Percentiles rank a stretch among this genome's conserved stretches.
phyloP scores from a whole-genome alignment of 2,113 vertebrate genomes.

The Scomber colias region DNA sequence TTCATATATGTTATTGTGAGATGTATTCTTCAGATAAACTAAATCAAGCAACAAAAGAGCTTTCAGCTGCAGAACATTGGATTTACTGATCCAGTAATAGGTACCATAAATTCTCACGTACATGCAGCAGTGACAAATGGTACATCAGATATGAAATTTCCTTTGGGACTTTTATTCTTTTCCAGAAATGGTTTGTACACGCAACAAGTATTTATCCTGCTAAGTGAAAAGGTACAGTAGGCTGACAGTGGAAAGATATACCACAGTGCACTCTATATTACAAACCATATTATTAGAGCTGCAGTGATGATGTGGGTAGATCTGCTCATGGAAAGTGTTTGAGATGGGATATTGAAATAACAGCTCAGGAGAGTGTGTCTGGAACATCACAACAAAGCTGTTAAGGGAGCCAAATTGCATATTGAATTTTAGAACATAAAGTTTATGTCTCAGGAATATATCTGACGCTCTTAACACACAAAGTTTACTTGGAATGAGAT shows the following conservation, averaged over 20 bases:
- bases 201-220: constrained; percentile 74
- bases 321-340: constrained; percentile 48
- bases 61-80: constrained; percentile 78
- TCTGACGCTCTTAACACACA: constrained; percentile 7
- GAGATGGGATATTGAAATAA: constrained; percentile 50
- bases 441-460: constrained; percentile 28
- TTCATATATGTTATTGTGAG: constrained; percentile 74
- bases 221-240: constrained; percentile 71
- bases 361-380: constrained; percentile 25
- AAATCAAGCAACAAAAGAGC: constrained; percentile 80
- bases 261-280: constrained; percentile 55
- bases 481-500: not conserved
- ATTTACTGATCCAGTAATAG: constrained; percentile 82
- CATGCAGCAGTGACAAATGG: constrained; percentile 77
- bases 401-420: constrained; percentile 33
- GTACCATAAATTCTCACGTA: constrained; percentile 82
- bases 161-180: constrained; percentile 74
- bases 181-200: constrained; percentile 72
- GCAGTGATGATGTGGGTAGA: constrained; percentile 34
- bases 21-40: constrained; percentile 79
- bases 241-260: constrained; percentile 55
- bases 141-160: constrained; percentile 81
- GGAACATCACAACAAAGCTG: constrained; percentile 40
- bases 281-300: constrained; percentile 57
- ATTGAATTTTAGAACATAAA: constrained; percentile 35